Conservation (phyloP, 1,140 invertebrate species). For the Saccostrea echinata region DNA sequence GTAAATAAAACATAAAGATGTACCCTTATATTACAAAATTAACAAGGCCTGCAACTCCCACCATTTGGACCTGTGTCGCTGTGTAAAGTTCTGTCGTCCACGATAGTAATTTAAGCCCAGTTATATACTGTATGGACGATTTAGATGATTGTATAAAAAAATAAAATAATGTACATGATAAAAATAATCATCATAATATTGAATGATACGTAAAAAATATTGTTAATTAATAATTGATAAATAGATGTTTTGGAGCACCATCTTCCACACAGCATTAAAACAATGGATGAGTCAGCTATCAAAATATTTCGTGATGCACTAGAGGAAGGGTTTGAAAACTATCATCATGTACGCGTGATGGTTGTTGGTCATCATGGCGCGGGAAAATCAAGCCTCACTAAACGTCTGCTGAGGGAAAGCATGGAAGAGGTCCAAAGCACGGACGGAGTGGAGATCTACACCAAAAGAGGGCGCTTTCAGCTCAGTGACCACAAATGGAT, state of each 20-base stretch:
- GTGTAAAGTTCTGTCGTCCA: no score
- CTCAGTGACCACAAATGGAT: slow-evolving; percentile 37
- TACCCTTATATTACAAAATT: no score
- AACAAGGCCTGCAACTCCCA: no score
- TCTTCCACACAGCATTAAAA: slow-evolving; percentile 10
- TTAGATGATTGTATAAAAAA: no score
- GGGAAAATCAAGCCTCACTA: slow-evolving; percentile 36
- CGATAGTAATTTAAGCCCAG: no score
- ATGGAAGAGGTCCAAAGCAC: neutral
- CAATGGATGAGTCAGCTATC: neutral
- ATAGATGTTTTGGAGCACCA: neutral
- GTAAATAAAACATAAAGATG: no score
- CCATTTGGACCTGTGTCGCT: no score
- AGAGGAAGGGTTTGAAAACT: slow-evolving; percentile 19
- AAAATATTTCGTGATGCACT: neutral
- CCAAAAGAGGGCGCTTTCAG: slow-evolving; percentile 8
- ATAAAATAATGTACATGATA: no score
- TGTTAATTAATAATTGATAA: neutral
- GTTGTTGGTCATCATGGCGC: slow-evolving; percentile 42
- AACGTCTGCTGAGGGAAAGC: slow-evolving; percentile 21
- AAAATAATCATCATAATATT: no score
- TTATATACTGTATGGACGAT: no score
- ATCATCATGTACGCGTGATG: slow-evolving; percentile 2
- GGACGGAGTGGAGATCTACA: slow-evolving; percentile 35
- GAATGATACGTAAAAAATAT: no score